Evolutionary conservation across 2,888 invertebrate genomes (phyloP).

Genomic region (Stenichneumon culpator): DNA sequence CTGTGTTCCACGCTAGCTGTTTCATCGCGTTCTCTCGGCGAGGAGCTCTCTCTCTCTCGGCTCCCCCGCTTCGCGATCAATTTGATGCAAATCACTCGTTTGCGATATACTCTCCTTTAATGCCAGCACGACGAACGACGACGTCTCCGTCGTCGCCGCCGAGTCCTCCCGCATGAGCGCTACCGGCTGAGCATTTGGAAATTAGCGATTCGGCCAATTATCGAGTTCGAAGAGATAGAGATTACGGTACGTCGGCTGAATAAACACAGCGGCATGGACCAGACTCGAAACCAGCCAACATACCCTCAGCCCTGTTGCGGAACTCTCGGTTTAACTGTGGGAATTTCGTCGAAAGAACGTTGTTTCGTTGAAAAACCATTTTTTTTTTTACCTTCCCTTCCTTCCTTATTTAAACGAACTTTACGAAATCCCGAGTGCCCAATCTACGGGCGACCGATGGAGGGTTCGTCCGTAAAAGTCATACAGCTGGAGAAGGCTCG

Average conservation of each 20-base stretch:
- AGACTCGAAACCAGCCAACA: not conserved
- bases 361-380: conserved; percentile 11
- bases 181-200: conserved; percentile 78
- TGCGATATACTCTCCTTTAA: conserved; percentile 77
- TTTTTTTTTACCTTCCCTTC: not conserved
- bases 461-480: conserved; percentile 27
- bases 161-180: conserved; percentile 41
- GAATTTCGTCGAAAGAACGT: conserved; percentile 44
- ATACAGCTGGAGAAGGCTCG: conserved; percentile 45
- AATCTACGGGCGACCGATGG: conserved; percentile 16
- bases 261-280: conserved; percentile 17
- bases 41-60: conserved; percentile 31
- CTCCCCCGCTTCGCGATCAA: conserved; percentile 76
- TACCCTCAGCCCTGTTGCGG: conserved; percentile 6
- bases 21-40: conserved; percentile 49
- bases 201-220: conserved; percentile 83
- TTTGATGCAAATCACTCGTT: conserved; percentile 85
- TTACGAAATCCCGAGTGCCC: conserved; percentile 22
- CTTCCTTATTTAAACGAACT: not conserved
- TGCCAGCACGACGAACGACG: conserved; percentile 69
- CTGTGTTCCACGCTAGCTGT: conserved; percentile 7
- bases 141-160: conserved; percentile 53
- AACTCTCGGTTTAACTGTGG: conserved; percentile 46
- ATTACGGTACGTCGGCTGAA: conserved; percentile 46
- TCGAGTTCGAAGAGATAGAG: conserved; percentile 71